Conservation (phyloP, 1,140 invertebrate genomes). For the Micrasema longulum region DNA sequence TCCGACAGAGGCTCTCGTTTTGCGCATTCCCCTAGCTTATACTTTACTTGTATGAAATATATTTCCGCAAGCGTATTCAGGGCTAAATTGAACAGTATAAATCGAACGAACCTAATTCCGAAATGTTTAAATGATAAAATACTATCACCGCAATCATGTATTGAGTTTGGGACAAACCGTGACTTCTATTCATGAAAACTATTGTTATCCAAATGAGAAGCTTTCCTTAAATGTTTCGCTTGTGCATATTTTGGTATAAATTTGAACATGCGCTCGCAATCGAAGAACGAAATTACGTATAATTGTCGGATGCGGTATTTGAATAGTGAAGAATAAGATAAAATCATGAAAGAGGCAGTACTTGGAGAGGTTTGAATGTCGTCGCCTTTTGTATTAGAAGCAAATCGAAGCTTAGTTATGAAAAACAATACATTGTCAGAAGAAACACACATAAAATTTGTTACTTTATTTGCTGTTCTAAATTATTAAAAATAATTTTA, state of each 20-base stretch:
- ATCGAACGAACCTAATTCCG: background rate
- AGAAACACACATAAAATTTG: no score
- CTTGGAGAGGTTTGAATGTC: constrained; percentile 19
- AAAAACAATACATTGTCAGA: no score
- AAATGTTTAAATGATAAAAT: background rate
- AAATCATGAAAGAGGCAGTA: background rate
- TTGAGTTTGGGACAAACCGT: background rate
- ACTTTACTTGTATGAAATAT: background rate
- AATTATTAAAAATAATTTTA: no score
- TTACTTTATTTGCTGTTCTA: no score
- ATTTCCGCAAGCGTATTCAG: background rate
- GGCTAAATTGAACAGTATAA: background rate
- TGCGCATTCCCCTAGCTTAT: no score
- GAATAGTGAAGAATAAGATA: background rate
- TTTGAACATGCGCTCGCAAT: constrained; percentile 16
- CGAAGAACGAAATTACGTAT: background rate
- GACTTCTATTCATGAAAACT: background rate
- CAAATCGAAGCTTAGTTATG: background rate
- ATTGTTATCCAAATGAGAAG: background rate
- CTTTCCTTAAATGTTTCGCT: constrained; percentile 27
- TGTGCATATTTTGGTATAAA: constrained; percentile 7
- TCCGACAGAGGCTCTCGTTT: constrained; percentile 38
- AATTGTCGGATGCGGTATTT: background rate
- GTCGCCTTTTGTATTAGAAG: constrained; percentile 37
- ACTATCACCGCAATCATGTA: no score